Conservation (phyloP, 2,113 vertebrate species). For the Dasyprocta punctata region DNA sequence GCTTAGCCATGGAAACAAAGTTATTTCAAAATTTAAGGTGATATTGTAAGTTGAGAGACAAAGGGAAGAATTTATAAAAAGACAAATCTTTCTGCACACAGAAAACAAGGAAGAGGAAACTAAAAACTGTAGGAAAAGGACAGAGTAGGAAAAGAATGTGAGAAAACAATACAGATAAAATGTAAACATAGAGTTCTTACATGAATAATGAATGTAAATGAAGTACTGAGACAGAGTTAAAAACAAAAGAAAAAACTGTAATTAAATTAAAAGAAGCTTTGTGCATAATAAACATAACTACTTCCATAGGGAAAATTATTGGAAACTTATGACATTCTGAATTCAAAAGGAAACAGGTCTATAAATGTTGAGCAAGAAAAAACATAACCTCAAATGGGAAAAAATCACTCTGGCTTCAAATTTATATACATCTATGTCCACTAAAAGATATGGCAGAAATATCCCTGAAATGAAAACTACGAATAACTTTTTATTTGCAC, state of each 20-base stretch:
- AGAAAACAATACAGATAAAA: background rate
- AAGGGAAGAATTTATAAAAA: background rate
- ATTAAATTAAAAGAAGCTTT: background rate
- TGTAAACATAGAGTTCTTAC: background rate
- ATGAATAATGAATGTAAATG: background rate
- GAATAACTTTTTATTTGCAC: background rate
- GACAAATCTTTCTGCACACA: background rate
- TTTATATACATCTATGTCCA: background rate
- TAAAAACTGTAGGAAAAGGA: background rate
- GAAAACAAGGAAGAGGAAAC: background rate
- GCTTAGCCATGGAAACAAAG: background rate
- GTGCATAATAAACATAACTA: background rate
- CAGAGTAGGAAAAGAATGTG: background rate
- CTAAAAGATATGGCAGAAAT: background rate
- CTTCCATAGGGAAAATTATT: background rate
- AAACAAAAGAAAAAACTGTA: background rate
- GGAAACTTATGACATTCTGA: background rate
- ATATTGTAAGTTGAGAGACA: background rate
- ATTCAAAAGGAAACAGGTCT: background rate
- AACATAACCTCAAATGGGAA: background rate
- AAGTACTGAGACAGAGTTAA: background rate
- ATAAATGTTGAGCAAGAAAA: background rate
- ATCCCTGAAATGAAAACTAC: background rate
- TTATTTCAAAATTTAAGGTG: background rate
- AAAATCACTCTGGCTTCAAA: background rate